phyloP scores from a whole-genome alignment of 1,140 invertebrate genomes.

The Cydia pomonella region DNA sequence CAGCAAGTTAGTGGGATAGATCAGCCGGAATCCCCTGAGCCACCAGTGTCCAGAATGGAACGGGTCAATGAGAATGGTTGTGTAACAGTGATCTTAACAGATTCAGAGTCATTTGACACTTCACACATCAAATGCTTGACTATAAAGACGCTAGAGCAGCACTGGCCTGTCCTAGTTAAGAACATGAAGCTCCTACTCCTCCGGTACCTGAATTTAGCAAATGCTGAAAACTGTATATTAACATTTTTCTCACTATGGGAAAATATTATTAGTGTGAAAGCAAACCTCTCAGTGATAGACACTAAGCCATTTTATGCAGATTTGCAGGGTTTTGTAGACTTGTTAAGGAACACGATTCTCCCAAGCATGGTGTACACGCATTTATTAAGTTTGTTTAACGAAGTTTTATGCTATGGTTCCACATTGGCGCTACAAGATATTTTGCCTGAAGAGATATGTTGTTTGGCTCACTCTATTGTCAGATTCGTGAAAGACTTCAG shows the following conservation, averaged over 20 bases:
- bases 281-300: slow-evolving; percentile 93
- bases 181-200: slow-evolving; percentile 83
- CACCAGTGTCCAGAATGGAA: slow-evolving; percentile 62
- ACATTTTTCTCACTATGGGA: slow-evolving; percentile 94
- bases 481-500: slow-evolving; percentile 92
- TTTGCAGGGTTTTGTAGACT: slow-evolving; percentile 88
- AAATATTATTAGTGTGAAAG: slow-evolving; percentile 94
- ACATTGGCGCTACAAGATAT: slow-evolving; percentile 93
- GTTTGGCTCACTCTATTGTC: slow-evolving; percentile 90
- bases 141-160: slow-evolving; percentile 90
- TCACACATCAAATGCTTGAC: slow-evolving; percentile 91
- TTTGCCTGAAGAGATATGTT: slow-evolving; percentile 92
- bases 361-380: slow-evolving; percentile 92
- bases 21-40: slow-evolving; percentile 60
- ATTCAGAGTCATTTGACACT: slow-evolving; percentile 90
- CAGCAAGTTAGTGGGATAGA: slow-evolving; percentile 52
- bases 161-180: slow-evolving; percentile 89
- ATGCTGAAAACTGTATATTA: slow-evolving; percentile 86
- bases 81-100: slow-evolving; percentile 85
- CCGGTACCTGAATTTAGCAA: slow-evolving; percentile 80
- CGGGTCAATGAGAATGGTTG: slow-evolving; percentile 80
- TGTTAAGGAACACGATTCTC: slow-evolving; percentile 86
- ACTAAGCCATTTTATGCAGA: slow-evolving; percentile 94
- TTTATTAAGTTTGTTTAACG: slow-evolving; percentile 91
- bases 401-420: slow-evolving; percentile 94